Percentiles rank a stretch among this genome's conserved stretches.
Conservation (phyloP, 1,140 invertebrate species). For the Varroa destructor region DNA sequence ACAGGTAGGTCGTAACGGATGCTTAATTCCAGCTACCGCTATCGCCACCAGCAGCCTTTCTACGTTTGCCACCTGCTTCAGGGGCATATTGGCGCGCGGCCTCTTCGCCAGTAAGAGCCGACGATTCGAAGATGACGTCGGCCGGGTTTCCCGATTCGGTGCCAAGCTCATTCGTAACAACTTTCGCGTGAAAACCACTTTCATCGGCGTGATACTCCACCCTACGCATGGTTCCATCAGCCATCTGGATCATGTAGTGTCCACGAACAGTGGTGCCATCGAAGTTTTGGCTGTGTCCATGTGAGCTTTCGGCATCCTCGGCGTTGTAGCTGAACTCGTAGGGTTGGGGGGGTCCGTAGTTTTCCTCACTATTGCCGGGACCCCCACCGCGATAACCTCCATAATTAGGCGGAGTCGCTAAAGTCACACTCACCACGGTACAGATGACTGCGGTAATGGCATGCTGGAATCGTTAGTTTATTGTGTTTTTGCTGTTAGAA, state of each 20-base stretch:
- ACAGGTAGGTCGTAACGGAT: too few relatives aligned
- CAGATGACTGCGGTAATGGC: too few relatives aligned
- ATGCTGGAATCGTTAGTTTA: too few relatives aligned
- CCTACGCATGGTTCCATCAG: slow-evolving; percentile 15
- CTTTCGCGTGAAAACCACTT: slow-evolving; percentile 18
- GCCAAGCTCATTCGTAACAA: slow-evolving; percentile 20
- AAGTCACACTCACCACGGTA: too few relatives aligned
- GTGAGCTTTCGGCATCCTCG: slow-evolving; percentile 1
- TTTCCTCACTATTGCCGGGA: background rate
- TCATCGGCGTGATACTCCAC: slow-evolving; percentile 21
- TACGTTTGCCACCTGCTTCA: background rate
- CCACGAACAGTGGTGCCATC: slow-evolving; percentile 15
- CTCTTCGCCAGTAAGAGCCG: slow-evolving; percentile 6
- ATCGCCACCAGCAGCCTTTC: too few relatives aligned
- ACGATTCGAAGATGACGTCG: slow-evolving; percentile 13
- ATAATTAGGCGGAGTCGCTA: background rate
- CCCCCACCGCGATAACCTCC: background rate
- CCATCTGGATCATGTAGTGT: slow-evolving; percentile 25
- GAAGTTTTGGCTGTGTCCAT: slow-evolving; percentile 12
- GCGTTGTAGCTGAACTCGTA: slow-evolving; percentile 24
- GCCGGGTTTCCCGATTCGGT: slow-evolving; percentile 16
- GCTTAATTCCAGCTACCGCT: too few relatives aligned
- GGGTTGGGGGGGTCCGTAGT: slow-evolving; percentile 14
- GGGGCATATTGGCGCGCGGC: slow-evolving; percentile 8
- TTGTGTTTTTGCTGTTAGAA: too few relatives aligned